Conservation (phyloP, 2,888 invertebrate species). For the Sepiola atlantica region DNA sequence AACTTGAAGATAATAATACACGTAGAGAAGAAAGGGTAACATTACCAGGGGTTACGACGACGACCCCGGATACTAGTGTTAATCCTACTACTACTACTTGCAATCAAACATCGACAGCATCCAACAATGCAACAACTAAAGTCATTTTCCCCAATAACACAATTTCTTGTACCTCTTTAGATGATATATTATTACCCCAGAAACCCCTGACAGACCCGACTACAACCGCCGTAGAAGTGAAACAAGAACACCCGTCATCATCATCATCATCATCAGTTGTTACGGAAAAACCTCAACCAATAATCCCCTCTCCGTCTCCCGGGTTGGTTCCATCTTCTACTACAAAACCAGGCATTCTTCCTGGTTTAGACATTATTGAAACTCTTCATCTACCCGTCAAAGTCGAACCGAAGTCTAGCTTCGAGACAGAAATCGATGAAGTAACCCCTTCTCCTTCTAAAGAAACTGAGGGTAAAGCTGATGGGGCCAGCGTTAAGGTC, state of each 20-base stretch:
- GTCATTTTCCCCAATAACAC: not conserved
- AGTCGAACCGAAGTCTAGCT: not conserved
- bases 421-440: not conserved
- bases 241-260: not conserved
- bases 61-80: not conserved
- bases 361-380: not conserved
- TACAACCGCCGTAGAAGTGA: too few relatives aligned
- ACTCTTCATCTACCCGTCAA: not conserved
- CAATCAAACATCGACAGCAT: not conserved
- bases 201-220: not conserved
- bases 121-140: not conserved
- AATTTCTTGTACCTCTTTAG: not conserved
- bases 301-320: not conserved
- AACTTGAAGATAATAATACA: not conserved
- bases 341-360: not conserved
- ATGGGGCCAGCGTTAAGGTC: not conserved
- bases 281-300: not conserved
- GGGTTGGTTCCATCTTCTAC: not conserved
- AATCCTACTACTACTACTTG: not conserved
- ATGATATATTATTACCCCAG: not conserved
- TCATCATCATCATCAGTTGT: not conserved
- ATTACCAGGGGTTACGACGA: too few relatives aligned
- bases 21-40: not conserved
- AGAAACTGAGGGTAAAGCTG: not conserved
- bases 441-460: not conserved